Conservation (phyloP, 1,140 invertebrate species). For the Proales similis region DNA sequence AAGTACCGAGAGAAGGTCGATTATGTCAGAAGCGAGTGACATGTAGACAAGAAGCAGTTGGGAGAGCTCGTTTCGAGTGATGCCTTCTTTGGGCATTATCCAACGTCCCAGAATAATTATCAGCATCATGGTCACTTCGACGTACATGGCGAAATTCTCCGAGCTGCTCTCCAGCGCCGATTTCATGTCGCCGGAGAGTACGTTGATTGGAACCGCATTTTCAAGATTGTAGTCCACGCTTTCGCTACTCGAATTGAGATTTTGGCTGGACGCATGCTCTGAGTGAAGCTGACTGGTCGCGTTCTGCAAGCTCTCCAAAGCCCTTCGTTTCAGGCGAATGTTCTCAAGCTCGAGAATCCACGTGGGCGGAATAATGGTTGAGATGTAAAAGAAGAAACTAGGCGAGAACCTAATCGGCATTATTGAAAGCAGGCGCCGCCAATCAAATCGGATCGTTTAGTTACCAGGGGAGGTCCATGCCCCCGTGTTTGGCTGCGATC, state of each 20-base stretch:
- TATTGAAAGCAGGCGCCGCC: no score
- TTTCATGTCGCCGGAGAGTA: not conserved
- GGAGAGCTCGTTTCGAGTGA: not conserved
- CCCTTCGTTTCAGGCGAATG: not conserved
- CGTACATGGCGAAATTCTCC: not conserved
- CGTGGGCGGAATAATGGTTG: not conserved
- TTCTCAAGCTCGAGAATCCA: not conserved
- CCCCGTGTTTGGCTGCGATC: no score
- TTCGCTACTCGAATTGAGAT: no score
- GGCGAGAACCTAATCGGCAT: not conserved
- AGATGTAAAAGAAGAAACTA: not conserved
- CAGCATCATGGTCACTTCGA: not conserved
- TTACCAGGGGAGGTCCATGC: no score
- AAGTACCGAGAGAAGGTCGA: not conserved
- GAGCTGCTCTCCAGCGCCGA: not conserved
- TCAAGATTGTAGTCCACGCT: not conserved
- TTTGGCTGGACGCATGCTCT: no score
- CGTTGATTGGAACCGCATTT: not conserved
- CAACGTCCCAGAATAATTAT: slow-evolving; percentile 3
- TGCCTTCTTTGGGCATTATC: slow-evolving; percentile 5
- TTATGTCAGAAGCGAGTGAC: not conserved
- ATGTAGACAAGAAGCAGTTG: slow-evolving; percentile 2
- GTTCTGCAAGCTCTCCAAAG: not conserved
- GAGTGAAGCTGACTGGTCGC: no score
- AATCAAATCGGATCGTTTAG: no score